phyloP scores from a whole-genome alignment of 53 echinoderm and acorn worm species.

The Patiria pectinifera region DNA sequence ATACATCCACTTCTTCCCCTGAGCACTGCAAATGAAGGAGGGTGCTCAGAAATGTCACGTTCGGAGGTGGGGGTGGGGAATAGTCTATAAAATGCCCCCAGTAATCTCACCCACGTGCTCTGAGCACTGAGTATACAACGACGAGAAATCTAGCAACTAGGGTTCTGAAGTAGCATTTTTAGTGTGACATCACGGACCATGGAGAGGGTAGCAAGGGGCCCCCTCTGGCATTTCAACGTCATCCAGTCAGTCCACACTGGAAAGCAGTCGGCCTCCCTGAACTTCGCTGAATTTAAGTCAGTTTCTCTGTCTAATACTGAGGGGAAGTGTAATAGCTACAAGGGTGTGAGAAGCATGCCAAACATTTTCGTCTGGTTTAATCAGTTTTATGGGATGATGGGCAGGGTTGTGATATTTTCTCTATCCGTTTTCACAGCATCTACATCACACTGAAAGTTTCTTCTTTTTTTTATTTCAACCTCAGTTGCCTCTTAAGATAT shows the following conservation, averaged over 20 bases:
- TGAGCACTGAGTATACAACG: constrained; percentile 38
- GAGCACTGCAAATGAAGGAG: constrained; percentile 30
- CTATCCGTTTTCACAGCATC: too few relatives aligned
- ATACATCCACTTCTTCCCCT: constrained; percentile 41
- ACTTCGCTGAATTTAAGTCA: constrained; percentile 17
- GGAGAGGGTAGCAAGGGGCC: constrained; percentile 47
- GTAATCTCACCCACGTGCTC: constrained; percentile 53
- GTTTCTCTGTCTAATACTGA: background rate
- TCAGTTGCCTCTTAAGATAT: too few relatives aligned
- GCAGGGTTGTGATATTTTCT: too few relatives aligned
- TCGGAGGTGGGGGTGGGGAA: constrained; percentile 29
- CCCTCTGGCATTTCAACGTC: constrained; percentile 49
- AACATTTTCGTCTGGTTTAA: background rate
- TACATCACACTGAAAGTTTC: too few relatives aligned
- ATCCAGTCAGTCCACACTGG: constrained; percentile 25
- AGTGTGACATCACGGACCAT: constrained; percentile 58
- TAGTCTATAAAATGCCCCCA: constrained; percentile 30
- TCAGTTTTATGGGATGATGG: background rate
- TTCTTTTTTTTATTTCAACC: too few relatives aligned
- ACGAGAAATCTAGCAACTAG: background rate
- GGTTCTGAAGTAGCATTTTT: constrained; percentile 42
- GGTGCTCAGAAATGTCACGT: constrained; percentile 52
- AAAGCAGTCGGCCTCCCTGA: constrained; percentile 33
- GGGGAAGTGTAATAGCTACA: background rate
- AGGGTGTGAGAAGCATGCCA: background rate